A percentile compares a stretch with the other conserved stretches of the same genome.
phyloP scores from a whole-genome alignment of 2,888 invertebrate species.

The Parthenolecanium corni region DNA sequence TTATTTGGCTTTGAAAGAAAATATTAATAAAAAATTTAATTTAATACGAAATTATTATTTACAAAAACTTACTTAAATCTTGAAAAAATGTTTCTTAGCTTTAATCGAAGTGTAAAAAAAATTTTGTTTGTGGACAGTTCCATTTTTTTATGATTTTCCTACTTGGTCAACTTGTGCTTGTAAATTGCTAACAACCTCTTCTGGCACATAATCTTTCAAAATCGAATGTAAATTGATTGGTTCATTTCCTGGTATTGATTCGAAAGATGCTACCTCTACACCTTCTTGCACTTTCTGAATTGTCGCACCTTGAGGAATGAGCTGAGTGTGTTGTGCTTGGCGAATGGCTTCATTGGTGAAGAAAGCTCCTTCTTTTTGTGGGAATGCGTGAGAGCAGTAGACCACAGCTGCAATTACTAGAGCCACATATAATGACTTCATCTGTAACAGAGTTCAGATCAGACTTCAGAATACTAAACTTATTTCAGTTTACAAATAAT shows the following conservation, averaged over 20 bases:
- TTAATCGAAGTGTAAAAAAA: neutral
- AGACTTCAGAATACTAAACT: too few relatives aligned
- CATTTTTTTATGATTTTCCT: slow-evolving; percentile 41
- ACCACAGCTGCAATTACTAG: slow-evolving; percentile 41
- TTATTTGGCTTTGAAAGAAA: too few relatives aligned
- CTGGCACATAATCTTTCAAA: slow-evolving; percentile 71
- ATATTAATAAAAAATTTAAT: too few relatives aligned
- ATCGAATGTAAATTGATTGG: slow-evolving; percentile 72
- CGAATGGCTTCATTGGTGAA: slow-evolving; percentile 77
- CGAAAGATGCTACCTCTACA: slow-evolving; percentile 72
- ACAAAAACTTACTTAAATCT: too few relatives aligned
- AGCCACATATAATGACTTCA: neutral
- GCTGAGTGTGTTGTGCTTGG: slow-evolving; percentile 71
- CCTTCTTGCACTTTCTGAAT: slow-evolving; percentile 71
- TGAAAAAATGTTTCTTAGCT: too few relatives aligned
- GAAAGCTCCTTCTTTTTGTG: slow-evolving; percentile 57
- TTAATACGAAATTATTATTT: too few relatives aligned
- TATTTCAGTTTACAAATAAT: too few relatives aligned
- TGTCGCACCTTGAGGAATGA: slow-evolving; percentile 74
- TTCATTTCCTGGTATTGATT: slow-evolving; percentile 74
- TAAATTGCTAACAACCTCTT: slow-evolving; percentile 77
- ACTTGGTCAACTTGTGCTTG: slow-evolving; percentile 75
- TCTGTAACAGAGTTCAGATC: slow-evolving; percentile 9
- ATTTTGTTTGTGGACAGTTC: neutral
- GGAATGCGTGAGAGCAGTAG: slow-evolving; percentile 47